Evolutionary conservation across 2,888 invertebrate genomes (phyloP).

Genomic region (Anarsia innoxiella): DNA sequence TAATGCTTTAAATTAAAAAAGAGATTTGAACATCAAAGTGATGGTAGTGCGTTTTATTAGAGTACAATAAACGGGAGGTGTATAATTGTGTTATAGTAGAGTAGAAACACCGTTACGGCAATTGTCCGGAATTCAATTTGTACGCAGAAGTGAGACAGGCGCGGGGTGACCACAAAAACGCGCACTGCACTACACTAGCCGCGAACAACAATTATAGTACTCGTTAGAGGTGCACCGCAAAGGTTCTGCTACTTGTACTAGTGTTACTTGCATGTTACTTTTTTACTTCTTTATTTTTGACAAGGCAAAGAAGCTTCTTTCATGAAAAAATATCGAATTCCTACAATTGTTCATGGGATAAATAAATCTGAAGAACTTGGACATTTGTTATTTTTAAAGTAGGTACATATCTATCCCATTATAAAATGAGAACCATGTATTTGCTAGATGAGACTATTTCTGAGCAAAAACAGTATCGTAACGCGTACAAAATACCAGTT

Average conservation of each 20-base stretch:
- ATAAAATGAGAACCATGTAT: no score
- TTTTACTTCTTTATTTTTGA: neutral
- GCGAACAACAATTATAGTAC: constrained; percentile 64
- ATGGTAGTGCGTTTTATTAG: no score
- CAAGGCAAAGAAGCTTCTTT: no score
- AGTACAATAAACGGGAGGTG: neutral
- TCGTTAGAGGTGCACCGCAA: constrained; percentile 5
- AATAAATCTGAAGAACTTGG: no score
- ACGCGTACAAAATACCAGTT: neutral
- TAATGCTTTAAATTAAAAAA: no score
- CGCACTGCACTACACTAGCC: constrained; percentile 39
- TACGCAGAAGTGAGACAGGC: constrained; percentile 17
- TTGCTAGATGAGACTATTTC: no score
- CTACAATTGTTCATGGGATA: no score
- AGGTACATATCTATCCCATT: no score
- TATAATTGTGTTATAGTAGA: neutral
- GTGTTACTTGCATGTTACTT: neutral
- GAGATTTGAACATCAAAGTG: constrained; percentile 3
- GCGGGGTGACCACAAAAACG: constrained; percentile 41
- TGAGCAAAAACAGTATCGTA: no score
- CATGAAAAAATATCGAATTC: no score
- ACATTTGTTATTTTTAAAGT: no score
- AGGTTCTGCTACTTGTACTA: neutral
- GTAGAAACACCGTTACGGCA: constrained; percentile 38
- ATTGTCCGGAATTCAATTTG: constrained; percentile 62